Base-by-base conservation (phyloP, 2,797 vertebrate genomes). In the Gallirallus australis region DNA sequence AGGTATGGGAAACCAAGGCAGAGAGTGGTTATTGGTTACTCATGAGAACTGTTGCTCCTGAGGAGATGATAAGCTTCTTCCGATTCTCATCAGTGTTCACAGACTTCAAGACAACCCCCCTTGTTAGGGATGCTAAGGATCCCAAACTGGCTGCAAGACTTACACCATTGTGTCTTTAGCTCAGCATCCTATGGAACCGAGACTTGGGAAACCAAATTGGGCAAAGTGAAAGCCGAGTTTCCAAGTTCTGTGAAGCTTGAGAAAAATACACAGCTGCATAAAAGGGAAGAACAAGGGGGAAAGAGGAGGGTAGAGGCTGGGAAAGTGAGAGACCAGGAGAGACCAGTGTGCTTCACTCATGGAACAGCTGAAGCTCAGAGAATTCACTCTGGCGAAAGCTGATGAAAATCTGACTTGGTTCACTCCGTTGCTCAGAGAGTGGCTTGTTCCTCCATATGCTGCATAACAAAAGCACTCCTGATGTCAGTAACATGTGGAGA, bases 401-500 rank as follows among this genome's bases (percentile, higher is more conserved):
- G 73, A 93, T 89, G 81, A 89, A 95, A 94, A 93, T 70, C 66
- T 60, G 52, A 72, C 70, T 86, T 73, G 5, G 53, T 56, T 86
- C 90, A 66, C 59, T 86, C 21, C 1, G 1, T 57, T 83, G 57
- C 76, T 89, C 72, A 65, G 52, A 54, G 39, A 53, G 71, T 10
- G 17, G 65, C 59, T 84, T 84, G 64, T 57, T 89, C 56, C 28
- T 90, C 92, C 95, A 95, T 70, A 52, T 89, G 90, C 48, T 70
- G 54, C 2, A 3, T 61, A 84, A 92, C 63, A 93, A 96, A 94
- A 93, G 53, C 57, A 19, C 75, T 94, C 53, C 61, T 72, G 64
- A 88, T 88, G 87, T 72, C 91, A 87, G 89, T 89, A 94, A 91
- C 93, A 93, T 66, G 72, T 92, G 96, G 85, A 93, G 63, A 96